Percentiles rank a stretch among this genome's conserved stretches.
phyloP scores from a whole-genome alignment of 2,797 vertebrate genomes.

The Crenichthys baileyi region DNA sequence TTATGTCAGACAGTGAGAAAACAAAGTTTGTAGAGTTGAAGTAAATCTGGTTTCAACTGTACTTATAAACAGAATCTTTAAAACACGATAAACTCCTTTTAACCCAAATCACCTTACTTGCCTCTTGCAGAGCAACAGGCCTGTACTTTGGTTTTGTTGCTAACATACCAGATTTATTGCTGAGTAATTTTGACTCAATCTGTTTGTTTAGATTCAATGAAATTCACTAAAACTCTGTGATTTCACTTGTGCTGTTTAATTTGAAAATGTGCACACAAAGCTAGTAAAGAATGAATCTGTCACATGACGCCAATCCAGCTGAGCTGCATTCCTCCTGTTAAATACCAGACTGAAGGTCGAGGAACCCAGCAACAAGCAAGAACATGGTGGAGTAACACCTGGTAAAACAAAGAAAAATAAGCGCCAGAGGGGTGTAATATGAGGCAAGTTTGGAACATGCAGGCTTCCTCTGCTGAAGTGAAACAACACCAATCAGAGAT shows the following conservation, averaged over 20 bases:
- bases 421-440: not conserved
- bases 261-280: not conserved
- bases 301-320: slow-evolving; percentile 5
- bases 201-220: not conserved
- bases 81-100: not conserved
- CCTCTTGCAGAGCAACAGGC: not conserved
- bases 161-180: not conserved
- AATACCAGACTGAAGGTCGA: slow-evolving; percentile 4
- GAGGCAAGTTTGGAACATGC: not conserved
- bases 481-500: not conserved
- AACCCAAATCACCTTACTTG: not conserved
- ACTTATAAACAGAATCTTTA: not conserved
- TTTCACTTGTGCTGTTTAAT: not conserved
- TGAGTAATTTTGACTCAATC: not conserved
- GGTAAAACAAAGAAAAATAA: slow-evolving; percentile 4
- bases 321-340: slow-evolving; percentile 5
- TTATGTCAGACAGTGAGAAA: not conserved
- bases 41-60: not conserved
- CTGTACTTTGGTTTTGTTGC: not conserved
- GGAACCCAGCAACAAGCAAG: not conserved
- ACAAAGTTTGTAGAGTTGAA: not conserved
- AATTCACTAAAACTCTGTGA: slow-evolving; percentile 4
- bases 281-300: not conserved
- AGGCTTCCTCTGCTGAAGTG: not conserved
- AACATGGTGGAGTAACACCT: slow-evolving; percentile 3